Percentiles rank a stretch among this genome's conserved stretches.
phyloP scores from a whole-genome alignment of 2,113 vertebrate species.

The Sardina pilchardus region DNA sequence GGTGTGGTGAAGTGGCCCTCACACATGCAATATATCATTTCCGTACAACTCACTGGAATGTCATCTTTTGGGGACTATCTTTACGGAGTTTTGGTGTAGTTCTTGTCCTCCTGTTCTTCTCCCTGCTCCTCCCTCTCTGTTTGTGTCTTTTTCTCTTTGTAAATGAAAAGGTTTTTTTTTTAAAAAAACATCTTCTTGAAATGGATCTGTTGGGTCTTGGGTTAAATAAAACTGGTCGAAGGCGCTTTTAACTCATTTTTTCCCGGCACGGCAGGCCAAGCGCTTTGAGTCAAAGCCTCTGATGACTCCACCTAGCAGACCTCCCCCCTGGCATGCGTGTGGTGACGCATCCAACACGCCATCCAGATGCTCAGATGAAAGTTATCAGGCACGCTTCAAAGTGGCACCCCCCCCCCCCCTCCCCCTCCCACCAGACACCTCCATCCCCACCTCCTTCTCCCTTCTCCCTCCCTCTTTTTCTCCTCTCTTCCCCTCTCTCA shows the following conservation, averaged over 20 bases:
- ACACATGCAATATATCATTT: background rate
- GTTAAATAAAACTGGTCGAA: background rate
- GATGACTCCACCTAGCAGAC: background rate
- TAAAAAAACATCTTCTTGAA: background rate
- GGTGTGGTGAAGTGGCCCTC: background rate
- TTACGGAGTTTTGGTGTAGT: background rate
- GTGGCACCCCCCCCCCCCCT: background rate
- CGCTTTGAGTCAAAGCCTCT: background rate
- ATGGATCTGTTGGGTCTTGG: too few relatives aligned
- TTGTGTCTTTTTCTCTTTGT: background rate
- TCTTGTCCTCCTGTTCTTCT: background rate
- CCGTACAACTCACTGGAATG: background rate
- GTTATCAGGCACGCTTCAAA: background rate
- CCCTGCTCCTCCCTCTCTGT: background rate
- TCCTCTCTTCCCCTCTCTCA: background rate
- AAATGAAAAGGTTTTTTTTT: background rate
- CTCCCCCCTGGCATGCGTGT: background rate
- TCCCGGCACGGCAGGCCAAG: background rate
- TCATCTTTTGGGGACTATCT: background rate
- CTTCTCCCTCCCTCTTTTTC: background rate
- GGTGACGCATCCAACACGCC: background rate
- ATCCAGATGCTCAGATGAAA: slow-evolving; percentile 2
- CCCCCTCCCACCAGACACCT: background rate
- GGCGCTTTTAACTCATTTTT: background rate
- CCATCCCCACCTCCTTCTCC: background rate